Evolutionary conservation across 2,113 vertebrate genomes (phyloP).

Genomic region (Bambusicola thoracicus): DNA sequence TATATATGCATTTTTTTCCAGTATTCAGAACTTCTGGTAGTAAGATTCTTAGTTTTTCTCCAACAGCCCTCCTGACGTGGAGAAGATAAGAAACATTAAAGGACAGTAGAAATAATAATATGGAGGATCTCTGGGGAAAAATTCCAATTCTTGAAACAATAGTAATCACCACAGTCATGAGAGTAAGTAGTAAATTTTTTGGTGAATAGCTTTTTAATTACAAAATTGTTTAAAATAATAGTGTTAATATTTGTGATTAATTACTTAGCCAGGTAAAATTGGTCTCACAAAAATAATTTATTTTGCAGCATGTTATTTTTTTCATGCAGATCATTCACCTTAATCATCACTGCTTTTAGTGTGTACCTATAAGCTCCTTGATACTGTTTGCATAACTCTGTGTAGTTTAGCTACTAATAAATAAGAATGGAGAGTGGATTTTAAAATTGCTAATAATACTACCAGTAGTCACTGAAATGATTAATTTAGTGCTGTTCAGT

Average conservation of each 20-base stretch:
- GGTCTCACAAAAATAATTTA: not conserved
- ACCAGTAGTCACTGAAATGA: not conserved
- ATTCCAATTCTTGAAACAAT: not conserved
- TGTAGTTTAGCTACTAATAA: not conserved
- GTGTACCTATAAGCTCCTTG: rapidly evolving
- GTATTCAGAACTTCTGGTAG: not conserved
- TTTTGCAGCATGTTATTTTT: not conserved
- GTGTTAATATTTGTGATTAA: not conserved
- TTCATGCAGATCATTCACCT: not conserved
- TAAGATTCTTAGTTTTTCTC: not conserved
- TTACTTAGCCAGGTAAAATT: not conserved
- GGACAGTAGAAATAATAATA: not conserved
- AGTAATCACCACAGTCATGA: not conserved
- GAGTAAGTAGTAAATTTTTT: not conserved
- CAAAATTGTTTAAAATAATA: not conserved
- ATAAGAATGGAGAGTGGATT: not conserved
- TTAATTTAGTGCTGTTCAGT: not conserved
- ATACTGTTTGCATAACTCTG: not conserved
- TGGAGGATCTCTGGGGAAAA: not conserved
- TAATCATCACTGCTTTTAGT: not conserved
- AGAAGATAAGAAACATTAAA: not conserved
- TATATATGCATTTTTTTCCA: no score
- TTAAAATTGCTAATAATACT: not conserved
- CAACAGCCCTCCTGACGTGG: not conserved
- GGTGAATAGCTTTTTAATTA: not conserved